Conservation (phyloP, 2,888 invertebrate species). For the Polyommatus icarus region DNA sequence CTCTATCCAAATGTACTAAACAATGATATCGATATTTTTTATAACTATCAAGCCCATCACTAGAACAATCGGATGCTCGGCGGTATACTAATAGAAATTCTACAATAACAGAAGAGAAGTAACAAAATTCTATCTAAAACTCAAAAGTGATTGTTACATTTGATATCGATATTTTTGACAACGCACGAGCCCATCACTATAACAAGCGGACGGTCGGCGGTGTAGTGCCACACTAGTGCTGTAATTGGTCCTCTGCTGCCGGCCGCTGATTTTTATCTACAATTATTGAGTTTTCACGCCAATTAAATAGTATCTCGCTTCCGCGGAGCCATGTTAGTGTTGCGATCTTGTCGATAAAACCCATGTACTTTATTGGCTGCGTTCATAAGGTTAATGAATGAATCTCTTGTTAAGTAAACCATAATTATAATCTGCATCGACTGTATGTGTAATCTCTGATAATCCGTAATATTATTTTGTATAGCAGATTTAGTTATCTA, state of each 20-base stretch:
- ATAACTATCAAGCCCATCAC: conserved; percentile 46
- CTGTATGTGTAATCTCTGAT: background rate
- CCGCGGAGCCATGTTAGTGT: conserved; percentile 61
- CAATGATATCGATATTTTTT: too few species aligned
- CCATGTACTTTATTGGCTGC: conserved; percentile 36
- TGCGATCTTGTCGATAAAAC: conserved; percentile 50
- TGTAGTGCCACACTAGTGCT: conserved; percentile 63
- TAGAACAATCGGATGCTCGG: conserved; percentile 46
- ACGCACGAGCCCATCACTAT: conserved; percentile 49
- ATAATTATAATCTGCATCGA: conserved; percentile 2
- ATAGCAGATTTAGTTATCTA: background rate
- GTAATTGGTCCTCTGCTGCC: conserved; percentile 70
- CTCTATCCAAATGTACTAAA: too few species aligned
- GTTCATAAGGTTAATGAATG: conserved; percentile 30
- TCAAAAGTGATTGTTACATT: too few species aligned
- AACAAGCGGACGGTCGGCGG: conserved; percentile 48
- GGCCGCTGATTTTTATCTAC: conserved; percentile 75
- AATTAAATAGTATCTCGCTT: conserved; percentile 76
- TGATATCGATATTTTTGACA: conserved; percentile 37
- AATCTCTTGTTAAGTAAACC: conserved; percentile 13
- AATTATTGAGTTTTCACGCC: conserved; percentile 79
- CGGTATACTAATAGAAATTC: conserved; percentile 42
- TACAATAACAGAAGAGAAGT: too few species aligned
- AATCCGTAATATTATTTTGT: background rate
- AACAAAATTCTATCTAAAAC: too few species aligned